phyloP scores from a whole-genome alignment of 1,140 invertebrate species.

The Caenorhabditis briggsae region DNA sequence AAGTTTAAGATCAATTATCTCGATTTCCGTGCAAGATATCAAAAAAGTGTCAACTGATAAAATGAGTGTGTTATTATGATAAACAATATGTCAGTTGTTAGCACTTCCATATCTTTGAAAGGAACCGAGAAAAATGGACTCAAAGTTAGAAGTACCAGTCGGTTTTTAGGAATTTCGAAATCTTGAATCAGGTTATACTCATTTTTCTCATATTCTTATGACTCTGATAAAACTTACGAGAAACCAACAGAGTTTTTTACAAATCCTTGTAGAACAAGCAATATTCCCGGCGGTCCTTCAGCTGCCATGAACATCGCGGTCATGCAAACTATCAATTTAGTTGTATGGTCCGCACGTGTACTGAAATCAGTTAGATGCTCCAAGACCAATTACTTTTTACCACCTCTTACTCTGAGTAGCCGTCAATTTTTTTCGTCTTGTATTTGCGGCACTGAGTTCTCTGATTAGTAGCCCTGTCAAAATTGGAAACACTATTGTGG shows the following conservation, averaged over 20 bases:
- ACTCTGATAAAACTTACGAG: not conserved
- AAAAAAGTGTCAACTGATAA: too few relatives aligned
- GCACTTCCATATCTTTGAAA: too few relatives aligned
- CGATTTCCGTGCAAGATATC: too few relatives aligned
- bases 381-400: not conserved
- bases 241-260: not conserved
- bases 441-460: not conserved
- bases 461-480: not conserved
- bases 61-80: too few relatives aligned
- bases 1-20: too few relatives aligned
- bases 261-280: not conserved
- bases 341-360: not conserved
- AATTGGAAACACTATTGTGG: not conserved
- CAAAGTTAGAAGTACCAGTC: too few relatives aligned
- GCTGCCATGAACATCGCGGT: constrained; percentile 4
- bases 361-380: not conserved
- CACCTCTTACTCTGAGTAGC: not conserved
- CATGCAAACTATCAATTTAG: not conserved
- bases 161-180: too few relatives aligned
- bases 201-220: not conserved
- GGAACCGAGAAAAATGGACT: too few relatives aligned
- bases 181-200: too few relatives aligned
- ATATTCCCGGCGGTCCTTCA: not conserved
- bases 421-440: not conserved
- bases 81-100: too few relatives aligned